Conservation (phyloP, 2,113 vertebrate species). For the Xenopus laevis region DNA sequence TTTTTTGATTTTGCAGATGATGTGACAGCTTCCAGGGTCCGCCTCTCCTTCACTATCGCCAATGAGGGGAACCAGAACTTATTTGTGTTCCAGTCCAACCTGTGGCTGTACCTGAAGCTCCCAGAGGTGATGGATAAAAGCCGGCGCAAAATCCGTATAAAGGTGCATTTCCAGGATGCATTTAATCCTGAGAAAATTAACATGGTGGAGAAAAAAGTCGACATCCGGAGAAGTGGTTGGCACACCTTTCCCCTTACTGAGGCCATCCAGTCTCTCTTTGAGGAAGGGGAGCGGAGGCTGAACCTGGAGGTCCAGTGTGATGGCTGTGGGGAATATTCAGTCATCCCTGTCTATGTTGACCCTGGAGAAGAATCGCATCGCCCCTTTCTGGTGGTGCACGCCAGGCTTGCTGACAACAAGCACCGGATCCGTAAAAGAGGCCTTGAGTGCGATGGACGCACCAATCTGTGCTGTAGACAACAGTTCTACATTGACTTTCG, state of each 20-base stretch:
- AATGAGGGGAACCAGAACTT: conserved; percentile 97
- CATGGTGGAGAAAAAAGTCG: conserved; percentile 90
- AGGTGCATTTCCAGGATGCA: conserved; percentile 84
- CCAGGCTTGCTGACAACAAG: conserved; percentile 80
- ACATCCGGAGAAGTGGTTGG: conserved; percentile 95
- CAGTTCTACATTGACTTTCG: conserved; percentile 99
- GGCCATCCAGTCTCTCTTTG: conserved; percentile 82
- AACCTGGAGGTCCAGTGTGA: conserved; percentile 92
- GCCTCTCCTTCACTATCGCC: conserved; percentile 89
- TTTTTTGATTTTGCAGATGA: conserved; percentile 75
- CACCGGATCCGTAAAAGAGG: conserved; percentile 96
- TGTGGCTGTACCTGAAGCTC: conserved; percentile 95
- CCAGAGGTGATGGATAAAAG: conserved; percentile 86
- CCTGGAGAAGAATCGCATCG: conserved; percentile 85
- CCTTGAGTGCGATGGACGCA: conserved; percentile 92
- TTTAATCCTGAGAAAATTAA: conserved; percentile 73
- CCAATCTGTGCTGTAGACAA: conserved; percentile 94
- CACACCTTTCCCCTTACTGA: conserved; percentile 94
- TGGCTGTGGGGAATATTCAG: conserved; percentile 79
- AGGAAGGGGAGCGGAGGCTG: conserved; percentile 81
- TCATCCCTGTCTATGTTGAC: conserved; percentile 85
- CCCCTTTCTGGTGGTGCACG: conserved; percentile 93
- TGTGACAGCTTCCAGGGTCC: conserved; percentile 74
- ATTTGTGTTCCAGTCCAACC: conserved; percentile 89
- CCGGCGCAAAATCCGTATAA: conserved; percentile 87